A percentile compares a stretch with the other conserved stretches of the same genome.
phyloP scores from a whole-genome alignment of 2,113 vertebrate species.

The Cavia aperea region DNA sequence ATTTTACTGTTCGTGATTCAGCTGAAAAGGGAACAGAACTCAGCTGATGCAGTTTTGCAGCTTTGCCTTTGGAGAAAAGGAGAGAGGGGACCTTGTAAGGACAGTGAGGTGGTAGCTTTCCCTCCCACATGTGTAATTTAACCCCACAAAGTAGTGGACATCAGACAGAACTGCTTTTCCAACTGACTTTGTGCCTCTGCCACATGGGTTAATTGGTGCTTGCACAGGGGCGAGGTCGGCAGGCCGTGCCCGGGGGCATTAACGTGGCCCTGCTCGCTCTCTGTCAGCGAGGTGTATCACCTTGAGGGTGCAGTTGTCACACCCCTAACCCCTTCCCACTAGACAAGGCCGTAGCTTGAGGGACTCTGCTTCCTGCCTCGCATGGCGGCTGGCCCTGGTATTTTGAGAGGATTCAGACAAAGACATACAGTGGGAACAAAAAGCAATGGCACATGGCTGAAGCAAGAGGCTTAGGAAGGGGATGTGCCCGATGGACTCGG shows the following conservation, averaged over 20 bases:
- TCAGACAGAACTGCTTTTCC: neutral
- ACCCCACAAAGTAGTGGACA: neutral
- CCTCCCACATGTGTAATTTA: neutral
- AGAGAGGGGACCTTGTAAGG: neutral
- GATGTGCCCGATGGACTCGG: conserved; percentile 17
- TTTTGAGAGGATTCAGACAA: neutral
- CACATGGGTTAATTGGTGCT: neutral
- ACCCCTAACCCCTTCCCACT: no score
- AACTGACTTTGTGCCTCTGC: neutral
- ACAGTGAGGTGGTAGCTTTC: neutral
- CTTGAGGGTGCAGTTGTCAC: neutral
- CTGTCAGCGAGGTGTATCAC: neutral
- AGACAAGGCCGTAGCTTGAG: neutral
- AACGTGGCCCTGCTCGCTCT: no score
- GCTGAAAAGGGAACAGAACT: neutral
- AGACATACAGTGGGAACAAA: neutral
- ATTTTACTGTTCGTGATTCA: conserved; percentile 1
- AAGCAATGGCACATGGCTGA: neutral
- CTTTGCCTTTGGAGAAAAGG: neutral
- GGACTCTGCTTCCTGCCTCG: neutral
- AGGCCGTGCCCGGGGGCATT: neutral
- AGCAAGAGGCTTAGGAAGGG: neutral
- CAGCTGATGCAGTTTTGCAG: neutral
- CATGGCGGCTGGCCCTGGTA: neutral
- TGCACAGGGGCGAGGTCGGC: neutral